Conservation (phyloP, 64 coral and sea anemone species). For the Pocillopora verrucosa region DNA sequence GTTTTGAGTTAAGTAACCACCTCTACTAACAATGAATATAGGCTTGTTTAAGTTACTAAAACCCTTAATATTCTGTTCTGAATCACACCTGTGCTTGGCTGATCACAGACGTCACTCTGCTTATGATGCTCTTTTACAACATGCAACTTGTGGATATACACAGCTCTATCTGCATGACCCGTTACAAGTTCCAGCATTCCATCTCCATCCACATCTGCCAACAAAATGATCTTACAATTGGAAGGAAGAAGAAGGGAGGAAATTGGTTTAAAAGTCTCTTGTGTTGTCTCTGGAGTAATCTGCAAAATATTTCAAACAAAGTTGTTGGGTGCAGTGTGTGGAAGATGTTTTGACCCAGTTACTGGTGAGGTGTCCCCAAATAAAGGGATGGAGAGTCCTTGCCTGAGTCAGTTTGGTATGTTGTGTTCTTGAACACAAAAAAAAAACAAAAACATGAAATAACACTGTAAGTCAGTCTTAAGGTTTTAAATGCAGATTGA, state of each 20-base stretch:
- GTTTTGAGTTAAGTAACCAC: too few species aligned
- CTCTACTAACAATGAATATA: too few species aligned
- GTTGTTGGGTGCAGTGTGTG: not conserved
- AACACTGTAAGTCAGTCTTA: too few species aligned
- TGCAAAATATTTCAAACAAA: not conserved
- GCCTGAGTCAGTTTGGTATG: too few species aligned
- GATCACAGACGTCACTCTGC: not conserved
- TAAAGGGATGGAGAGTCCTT: too few species aligned
- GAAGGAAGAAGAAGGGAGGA: constrained; percentile 71
- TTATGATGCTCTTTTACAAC: not conserved
- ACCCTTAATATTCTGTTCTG: too few species aligned
- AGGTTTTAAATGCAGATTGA: too few species aligned
- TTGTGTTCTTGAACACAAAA: too few species aligned
- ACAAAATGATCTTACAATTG: constrained; percentile 68
- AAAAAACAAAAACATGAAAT: too few species aligned
- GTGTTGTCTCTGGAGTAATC: constrained; percentile 6
- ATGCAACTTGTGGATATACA: constrained; percentile 66
- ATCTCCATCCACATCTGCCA: constrained; percentile 94
- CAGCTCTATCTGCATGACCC: constrained; percentile 83
- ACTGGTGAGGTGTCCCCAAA: too few species aligned
- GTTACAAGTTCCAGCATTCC: constrained; percentile 63
- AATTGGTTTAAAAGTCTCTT: constrained; percentile 36
- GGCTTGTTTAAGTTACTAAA: too few species aligned
- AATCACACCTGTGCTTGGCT: not conserved
- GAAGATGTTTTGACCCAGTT: too few species aligned